Conservation (phyloP, 2,888 invertebrate genomes). For the Rotaria macrura region DNA sequence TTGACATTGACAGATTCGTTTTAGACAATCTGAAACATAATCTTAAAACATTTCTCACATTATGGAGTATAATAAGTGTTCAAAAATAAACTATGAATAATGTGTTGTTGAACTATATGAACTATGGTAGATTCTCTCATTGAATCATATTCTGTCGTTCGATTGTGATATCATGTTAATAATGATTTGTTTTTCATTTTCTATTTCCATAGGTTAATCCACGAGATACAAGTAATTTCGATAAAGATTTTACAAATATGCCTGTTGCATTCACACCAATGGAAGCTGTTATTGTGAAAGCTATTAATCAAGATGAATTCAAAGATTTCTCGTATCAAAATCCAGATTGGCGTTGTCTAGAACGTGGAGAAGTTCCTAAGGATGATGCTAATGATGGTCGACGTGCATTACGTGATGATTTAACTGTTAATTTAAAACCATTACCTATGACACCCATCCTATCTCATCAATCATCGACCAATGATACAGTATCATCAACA, state of each 20-base stretch:
- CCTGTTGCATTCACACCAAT: constrained; percentile 91
- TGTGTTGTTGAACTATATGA: no score
- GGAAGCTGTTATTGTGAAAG: constrained; percentile 66
- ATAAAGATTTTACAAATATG: constrained; percentile 96
- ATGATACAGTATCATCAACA: constrained; percentile 13
- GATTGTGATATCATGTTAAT: no score
- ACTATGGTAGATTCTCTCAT: no score
- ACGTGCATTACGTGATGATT: constrained; percentile 17
- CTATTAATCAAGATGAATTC: constrained; percentile 97
- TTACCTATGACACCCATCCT: constrained; percentile 13
- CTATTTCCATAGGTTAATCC: constrained; percentile 66
- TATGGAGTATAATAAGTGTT: no score
- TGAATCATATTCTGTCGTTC: no score
- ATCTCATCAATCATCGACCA: neutral
- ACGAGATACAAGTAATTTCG: constrained; percentile 94
- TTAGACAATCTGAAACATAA: no score
- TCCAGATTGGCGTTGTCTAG: constrained; percentile 59
- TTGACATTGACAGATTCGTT: no score
- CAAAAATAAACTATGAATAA: no score
- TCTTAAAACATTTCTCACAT: no score
- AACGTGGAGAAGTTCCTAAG: neutral
- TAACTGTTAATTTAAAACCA: neutral
- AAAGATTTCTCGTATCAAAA: constrained; percentile 92
- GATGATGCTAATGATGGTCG: constrained; percentile 19
- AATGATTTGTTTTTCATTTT: neutral